A percentile compares a stretch with the other conserved stretches of the same genome.
Evolutionary conservation across 2,888 invertebrate species (phyloP).

Genomic region (Agonopterix heracliana): DNA sequence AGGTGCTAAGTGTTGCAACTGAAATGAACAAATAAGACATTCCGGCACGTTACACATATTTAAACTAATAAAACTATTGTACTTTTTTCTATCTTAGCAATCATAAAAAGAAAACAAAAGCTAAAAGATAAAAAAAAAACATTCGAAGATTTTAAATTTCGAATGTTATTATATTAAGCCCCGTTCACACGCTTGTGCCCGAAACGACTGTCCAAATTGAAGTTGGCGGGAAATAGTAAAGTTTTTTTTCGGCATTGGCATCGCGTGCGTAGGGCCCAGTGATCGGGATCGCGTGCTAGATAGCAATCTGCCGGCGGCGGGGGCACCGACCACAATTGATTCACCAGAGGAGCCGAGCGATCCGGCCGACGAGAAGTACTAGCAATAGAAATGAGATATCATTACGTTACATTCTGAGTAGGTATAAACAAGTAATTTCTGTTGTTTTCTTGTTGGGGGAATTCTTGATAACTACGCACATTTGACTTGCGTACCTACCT

Average conservation of each 20-base stretch:
- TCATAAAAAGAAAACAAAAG: background rate
- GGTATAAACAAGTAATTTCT: no score
- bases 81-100: background rate
- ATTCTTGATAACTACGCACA: no score
- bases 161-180: conserved; percentile 1
- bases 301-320: conserved; percentile 54
- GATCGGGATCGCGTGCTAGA: conserved; percentile 70
- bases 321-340: conserved; percentile 67
- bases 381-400: conserved; percentile 5
- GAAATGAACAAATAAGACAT: conserved; percentile 41
- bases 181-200: conserved; percentile 2
- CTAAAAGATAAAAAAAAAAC: background rate
- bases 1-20: conserved; percentile 51
- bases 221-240: conserved; percentile 2
- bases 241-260: conserved; percentile 22
- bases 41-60: conserved; percentile 3
- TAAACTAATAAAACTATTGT: background rate
- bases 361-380: conserved; percentile 7
- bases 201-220: conserved; percentile 1
- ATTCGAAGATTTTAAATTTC: background rate
- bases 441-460: no score
- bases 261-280: conserved; percentile 60
- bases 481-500: no score
- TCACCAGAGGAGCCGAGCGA: conserved; percentile 35
- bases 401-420: background rate